A percentile compares a stretch with the other conserved stretches of the same genome.
These are phyloP conservation scores for Arrhopalites spinosus DNA, from an alignment of 2,888 invertebrate species.

Conservation along the genomic window DNA sequence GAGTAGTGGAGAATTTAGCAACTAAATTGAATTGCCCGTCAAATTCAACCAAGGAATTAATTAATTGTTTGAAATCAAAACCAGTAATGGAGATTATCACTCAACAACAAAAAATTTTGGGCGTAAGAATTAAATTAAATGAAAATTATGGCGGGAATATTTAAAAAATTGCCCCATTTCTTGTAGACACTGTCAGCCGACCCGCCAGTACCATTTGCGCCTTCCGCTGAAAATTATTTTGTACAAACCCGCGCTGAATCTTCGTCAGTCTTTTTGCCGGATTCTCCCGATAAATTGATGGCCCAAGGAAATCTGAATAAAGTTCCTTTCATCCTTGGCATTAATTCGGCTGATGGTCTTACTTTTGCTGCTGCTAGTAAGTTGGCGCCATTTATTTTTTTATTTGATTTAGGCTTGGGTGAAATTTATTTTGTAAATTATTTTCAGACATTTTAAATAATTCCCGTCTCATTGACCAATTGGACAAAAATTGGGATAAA, in stretches of 20 bases:
- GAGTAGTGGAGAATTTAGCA: constrained; percentile 43
- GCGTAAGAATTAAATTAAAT: constrained; percentile 4
- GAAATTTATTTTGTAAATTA: neutral
- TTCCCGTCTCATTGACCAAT: constrained; percentile 45
- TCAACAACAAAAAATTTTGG: constrained; percentile 47
- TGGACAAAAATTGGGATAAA: constrained; percentile 47
- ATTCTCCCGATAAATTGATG: constrained; percentile 43
- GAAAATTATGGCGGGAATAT: too few species aligned
- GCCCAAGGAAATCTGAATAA: constrained; percentile 42
- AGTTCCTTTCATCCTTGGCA: constrained; percentile 49
- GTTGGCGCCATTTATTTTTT: neutral
- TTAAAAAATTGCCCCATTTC: too few species aligned
- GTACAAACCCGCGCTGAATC: constrained; percentile 34
- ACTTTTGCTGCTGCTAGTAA: constrained; percentile 48
- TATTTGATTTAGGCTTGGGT: constrained; percentile 19
- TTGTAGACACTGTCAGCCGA: constrained; percentile 47
- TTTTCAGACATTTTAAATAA: constrained; percentile 48
- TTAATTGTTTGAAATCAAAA: constrained; percentile 51
- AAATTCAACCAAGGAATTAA: constrained; percentile 42
- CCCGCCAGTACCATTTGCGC: constrained; percentile 49
- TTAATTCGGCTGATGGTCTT: constrained; percentile 46
- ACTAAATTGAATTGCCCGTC: constrained; percentile 46
- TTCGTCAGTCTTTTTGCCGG: constrained; percentile 43
- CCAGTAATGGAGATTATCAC: constrained; percentile 45
- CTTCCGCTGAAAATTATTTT: constrained; percentile 41